Percentiles rank a stretch among this genome's conserved stretches.
These are phyloP conservation scores for Xestia c-nigrum DNA, from an alignment of 2,888 invertebrate genomes.

Conservation along the genomic window DNA sequence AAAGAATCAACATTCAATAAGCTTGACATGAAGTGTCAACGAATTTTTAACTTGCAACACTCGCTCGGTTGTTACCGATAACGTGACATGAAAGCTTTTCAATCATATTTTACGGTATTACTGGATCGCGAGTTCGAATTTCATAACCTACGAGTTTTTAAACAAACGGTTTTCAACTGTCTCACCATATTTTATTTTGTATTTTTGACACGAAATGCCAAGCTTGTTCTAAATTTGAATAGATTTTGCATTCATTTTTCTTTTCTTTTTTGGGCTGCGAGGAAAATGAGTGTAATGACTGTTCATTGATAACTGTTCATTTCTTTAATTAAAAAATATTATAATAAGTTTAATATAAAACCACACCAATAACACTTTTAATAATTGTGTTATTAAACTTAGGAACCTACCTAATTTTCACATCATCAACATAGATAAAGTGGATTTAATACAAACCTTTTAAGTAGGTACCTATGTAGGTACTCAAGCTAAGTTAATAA, in stretches of 20 bases:
- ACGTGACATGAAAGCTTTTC: slow-evolving; percentile 58
- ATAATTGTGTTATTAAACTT: neutral
- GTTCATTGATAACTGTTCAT: too few relatives aligned
- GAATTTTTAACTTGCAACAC: slow-evolving; percentile 73
- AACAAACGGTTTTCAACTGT: slow-evolving; percentile 39
- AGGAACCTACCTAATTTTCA: neutral
- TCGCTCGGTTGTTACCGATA: slow-evolving; percentile 58
- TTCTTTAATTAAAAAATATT: neutral
- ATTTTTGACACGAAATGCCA: slow-evolving; percentile 32
- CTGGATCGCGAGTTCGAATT: slow-evolving; percentile 58
- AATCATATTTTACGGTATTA: slow-evolving; percentile 58
- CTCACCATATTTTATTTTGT: slow-evolving; percentile 48
- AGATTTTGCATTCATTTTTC: neutral
- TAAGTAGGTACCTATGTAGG: neutral
- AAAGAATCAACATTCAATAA: slow-evolving; percentile 39
- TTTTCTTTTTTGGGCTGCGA: too few relatives aligned
- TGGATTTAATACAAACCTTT: neutral
- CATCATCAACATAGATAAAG: neutral
- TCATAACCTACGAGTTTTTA: slow-evolving; percentile 50
- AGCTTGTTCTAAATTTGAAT: slow-evolving; percentile 37
- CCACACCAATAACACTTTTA: neutral
- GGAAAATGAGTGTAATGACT: too few relatives aligned
- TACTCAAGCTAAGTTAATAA: neutral
- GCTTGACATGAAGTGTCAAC: slow-evolving; percentile 62
- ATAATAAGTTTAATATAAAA: neutral